Conservation (phyloP, 2,113 vertebrate species). For the Phylloscopus trochiloides region DNA sequence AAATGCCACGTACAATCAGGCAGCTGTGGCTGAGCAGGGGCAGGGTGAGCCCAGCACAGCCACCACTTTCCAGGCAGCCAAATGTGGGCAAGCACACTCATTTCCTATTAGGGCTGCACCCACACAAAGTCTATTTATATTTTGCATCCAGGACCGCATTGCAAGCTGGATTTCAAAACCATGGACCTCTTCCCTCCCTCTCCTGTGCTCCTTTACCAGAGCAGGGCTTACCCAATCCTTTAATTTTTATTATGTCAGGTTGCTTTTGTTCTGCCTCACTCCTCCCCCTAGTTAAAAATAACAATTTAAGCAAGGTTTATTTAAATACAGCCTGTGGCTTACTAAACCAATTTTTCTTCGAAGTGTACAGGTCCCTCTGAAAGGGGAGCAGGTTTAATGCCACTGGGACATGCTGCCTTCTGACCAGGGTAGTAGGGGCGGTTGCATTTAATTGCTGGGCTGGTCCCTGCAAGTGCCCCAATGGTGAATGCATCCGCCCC, state of each 20-base stretch:
- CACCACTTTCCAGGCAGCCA: conserved; percentile 8
- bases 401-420: not conserved
- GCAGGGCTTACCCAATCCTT: conserved; percentile 12
- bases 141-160: not conserved
- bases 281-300: not conserved
- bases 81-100: conserved; percentile 15
- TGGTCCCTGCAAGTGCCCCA: not conserved
- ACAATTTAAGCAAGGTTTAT: conserved; percentile 18
- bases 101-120: conserved; percentile 45
- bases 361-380: not conserved
- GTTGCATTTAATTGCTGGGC: not conserved
- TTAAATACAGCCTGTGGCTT: not conserved
- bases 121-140: conserved; percentile 34
- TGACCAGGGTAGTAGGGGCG: not conserved
- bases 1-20: not conserved
- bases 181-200: not conserved
- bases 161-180: conserved; percentile 58
- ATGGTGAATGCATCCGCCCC: not conserved
- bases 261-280: not conserved
- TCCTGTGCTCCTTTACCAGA: not conserved
- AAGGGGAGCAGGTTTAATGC: not conserved
- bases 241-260: not conserved
- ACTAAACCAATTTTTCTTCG: conserved; percentile 19
- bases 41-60: not conserved
- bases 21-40: not conserved